These are phyloP conservation scores for Gymnoscopelus microlampas DNA, from an alignment of 2,797 vertebrate genomes.

Conservation along the genomic window DNA sequence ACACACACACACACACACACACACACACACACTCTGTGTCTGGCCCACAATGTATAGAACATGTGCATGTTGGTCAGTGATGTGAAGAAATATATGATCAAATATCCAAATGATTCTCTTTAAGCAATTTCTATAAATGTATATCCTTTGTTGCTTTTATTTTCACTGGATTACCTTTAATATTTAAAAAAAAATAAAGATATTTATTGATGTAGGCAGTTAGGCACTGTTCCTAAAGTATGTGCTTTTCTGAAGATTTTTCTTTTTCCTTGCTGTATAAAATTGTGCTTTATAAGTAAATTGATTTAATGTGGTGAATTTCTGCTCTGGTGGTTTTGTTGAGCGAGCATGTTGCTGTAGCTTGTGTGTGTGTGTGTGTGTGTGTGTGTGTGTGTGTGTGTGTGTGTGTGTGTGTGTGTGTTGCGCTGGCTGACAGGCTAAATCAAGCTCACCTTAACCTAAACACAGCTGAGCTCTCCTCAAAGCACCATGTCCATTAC, in stretches of 20 bases:
- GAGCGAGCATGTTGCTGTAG: constrained; percentile 52
- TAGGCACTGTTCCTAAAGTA: no score
- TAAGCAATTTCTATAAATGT: not conserved
- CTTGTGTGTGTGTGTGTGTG: constrained; percentile 29
- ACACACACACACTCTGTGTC: no score
- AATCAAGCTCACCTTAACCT: constrained; percentile 39
- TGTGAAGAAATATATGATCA: no score
- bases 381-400: constrained; percentile 40
- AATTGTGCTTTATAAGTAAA: constrained; percentile 14
- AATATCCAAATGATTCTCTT: no score
- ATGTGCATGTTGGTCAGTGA: no score
- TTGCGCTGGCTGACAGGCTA: constrained; percentile 37
- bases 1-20: no score
- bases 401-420: constrained; percentile 31
- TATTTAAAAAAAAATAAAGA: no score
- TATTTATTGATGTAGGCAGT: no score
- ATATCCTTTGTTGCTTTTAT: not conserved
- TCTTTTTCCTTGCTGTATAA: not conserved
- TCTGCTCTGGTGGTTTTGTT: constrained; percentile 37
- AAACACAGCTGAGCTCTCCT: no score
- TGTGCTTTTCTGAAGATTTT: no score
- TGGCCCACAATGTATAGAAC: no score
- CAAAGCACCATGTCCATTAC: no score
- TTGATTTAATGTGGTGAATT: constrained; percentile 27
- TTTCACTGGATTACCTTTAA: not conserved